A percentile compares a stretch with the other conserved stretches of the same genome.
Evolutionary conservation across 2,797 vertebrate species (phyloP).

Genomic region (Hozukius guyotensis): DNA sequence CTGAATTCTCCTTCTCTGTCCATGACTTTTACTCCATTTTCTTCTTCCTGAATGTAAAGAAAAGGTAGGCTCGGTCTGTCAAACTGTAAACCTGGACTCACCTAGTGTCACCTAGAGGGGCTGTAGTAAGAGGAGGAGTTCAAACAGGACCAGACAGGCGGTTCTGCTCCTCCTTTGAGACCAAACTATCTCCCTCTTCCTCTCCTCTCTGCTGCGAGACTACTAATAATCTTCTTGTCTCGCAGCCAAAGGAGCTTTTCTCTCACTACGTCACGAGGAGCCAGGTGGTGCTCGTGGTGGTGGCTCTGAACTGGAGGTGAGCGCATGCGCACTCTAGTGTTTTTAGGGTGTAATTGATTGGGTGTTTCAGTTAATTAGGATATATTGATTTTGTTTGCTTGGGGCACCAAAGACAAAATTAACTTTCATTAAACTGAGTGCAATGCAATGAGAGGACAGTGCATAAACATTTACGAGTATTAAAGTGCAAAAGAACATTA

Average conservation of each 20-base stretch:
- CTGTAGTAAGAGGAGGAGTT: background rate
- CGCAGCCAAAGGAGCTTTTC: slow-evolving; percentile 68
- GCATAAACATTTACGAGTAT: too few relatives aligned
- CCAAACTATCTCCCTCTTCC: background rate
- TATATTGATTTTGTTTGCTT: slow-evolving; percentile 18
- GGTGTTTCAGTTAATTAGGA: slow-evolving; percentile 23
- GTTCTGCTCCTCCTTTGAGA: background rate
- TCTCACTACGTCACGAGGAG: slow-evolving; percentile 77
- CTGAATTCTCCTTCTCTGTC: slow-evolving; percentile 57
- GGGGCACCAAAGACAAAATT: background rate
- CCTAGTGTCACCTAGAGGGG: background rate
- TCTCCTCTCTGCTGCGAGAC: slow-evolving; percentile 21
- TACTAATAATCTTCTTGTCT: slow-evolving; percentile 64
- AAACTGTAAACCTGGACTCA: background rate
- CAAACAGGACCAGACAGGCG: slow-evolving; percentile 9
- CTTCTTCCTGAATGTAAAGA: slow-evolving; percentile 28
- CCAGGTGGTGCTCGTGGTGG: slow-evolving; percentile 56
- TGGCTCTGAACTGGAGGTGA: background rate
- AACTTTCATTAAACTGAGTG: background rate
- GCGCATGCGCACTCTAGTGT: slow-evolving; percentile 79
- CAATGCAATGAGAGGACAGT: background rate
- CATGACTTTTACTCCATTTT: slow-evolving; percentile 69
- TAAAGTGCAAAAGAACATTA: too few relatives aligned
- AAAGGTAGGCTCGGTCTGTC: background rate
- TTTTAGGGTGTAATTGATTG: slow-evolving; percentile 30